A percentile compares a stretch with the other conserved stretches of the same genome.
phyloP scores from a whole-genome alignment of 64 coral and sea anemone genomes.

The Actinia equina region DNA sequence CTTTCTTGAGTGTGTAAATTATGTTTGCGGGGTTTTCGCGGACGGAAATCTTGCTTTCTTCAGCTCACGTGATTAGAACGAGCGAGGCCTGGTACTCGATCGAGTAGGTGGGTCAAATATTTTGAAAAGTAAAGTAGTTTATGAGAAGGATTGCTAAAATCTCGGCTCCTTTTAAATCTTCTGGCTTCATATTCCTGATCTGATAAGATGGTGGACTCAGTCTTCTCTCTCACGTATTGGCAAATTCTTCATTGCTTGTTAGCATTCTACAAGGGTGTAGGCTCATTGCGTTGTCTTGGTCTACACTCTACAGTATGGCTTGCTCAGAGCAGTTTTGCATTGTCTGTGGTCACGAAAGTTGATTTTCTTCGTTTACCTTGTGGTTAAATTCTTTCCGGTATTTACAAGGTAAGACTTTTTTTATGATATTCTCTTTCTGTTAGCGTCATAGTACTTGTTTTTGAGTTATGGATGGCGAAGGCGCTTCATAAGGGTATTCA shows the following conservation, averaged over 20 bases:
- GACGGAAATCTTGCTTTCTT: background rate
- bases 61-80: background rate
- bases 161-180: background rate
- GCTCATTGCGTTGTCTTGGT: background rate
- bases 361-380: conserved; percentile 4
- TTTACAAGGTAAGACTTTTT: conserved; percentile 1
- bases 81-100: background rate
- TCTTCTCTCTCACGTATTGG: background rate
- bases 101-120: conserved; percentile 23
- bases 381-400: conserved; percentile 9
- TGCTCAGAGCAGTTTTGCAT: background rate
- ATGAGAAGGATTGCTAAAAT: background rate
- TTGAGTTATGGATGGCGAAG: background rate
- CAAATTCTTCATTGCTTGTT: background rate
- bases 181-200: background rate
- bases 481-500: background rate
- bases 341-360: background rate
- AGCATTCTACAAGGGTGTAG: background rate
- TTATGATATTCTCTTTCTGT: background rate
- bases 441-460: background rate
- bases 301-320: background rate
- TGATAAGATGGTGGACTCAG: background rate
- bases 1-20: too few relatives aligned
- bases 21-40: conserved; percentile 22
- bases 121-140: background rate